Evolutionary conservation across 2,797 vertebrate genomes (phyloP).

Genomic region (Synaphobranchus kaupii): DNA sequence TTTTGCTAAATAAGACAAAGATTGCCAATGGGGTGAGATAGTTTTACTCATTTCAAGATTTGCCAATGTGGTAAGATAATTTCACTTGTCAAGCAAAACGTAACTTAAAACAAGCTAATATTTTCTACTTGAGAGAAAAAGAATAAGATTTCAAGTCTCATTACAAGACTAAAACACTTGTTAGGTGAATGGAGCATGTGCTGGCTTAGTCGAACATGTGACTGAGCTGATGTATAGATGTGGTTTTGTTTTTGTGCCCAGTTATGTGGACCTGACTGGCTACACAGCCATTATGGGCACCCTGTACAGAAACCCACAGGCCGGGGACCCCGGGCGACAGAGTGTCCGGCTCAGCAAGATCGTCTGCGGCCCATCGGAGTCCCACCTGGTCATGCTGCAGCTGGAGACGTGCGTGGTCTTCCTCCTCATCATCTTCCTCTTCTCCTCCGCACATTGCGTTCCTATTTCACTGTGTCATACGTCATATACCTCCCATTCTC

Average conservation of each 20-base stretch:
- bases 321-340: conserved; percentile 79
- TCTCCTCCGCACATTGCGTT: background rate
- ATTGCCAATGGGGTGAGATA: too few relatives aligned
- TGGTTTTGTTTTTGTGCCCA: conserved; percentile 53
- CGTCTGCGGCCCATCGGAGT: conserved; percentile 87
- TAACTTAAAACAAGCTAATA: too few relatives aligned
- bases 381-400: conserved; percentile 91
- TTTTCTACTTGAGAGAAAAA: too few relatives aligned
- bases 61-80: too few relatives aligned
- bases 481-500: background rate
- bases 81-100: too few relatives aligned
- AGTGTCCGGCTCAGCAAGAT: conserved; percentile 80
- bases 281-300: conserved; percentile 91
- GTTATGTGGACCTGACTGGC: conserved; percentile 81
- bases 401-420: conserved; percentile 74
- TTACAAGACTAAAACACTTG: too few relatives aligned
- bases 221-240: conserved; percentile 5
- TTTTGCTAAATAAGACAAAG: too few relatives aligned
- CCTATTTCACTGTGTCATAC: background rate
- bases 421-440: background rate
- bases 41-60: too few relatives aligned
- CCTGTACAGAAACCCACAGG: conserved; percentile 78
- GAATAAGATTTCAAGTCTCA: too few relatives aligned
- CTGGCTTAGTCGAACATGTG: background rate
- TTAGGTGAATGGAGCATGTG: background rate